Percentiles rank a stretch among this genome's conserved stretches.
Conservation (phyloP, 2,888 invertebrate genomes). For the Lapara coniferarum region DNA sequence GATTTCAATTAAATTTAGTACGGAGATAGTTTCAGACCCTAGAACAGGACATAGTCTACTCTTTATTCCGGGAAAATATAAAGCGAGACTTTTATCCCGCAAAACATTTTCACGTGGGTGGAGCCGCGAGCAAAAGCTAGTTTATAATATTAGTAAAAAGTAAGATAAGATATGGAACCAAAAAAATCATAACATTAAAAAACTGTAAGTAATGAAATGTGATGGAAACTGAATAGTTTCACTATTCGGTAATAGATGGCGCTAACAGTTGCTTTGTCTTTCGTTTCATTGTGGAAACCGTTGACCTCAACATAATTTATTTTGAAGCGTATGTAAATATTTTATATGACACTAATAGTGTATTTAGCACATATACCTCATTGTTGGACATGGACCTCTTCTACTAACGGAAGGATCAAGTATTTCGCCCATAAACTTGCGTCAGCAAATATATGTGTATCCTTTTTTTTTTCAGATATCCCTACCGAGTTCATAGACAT, state of each 20-base stretch:
- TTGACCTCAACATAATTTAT: neutral
- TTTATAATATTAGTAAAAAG: no score
- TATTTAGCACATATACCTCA: neutral
- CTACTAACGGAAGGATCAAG: no score
- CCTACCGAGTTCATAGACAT: neutral
- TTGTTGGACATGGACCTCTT: no score
- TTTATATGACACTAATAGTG: neutral
- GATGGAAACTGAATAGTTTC: conserved; percentile 22
- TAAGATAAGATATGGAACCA: no score
- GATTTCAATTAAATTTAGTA: no score
- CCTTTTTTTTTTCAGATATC: neutral
- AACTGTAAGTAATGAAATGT: neutral
- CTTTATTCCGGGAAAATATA: no score
- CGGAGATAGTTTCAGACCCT: no score
- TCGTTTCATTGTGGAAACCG: neutral
- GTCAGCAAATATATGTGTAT: neutral
- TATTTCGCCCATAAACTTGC: neutral
- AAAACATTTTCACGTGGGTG: no score
- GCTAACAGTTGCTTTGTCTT: neutral
- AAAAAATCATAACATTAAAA: neutral
- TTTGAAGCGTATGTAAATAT: neutral
- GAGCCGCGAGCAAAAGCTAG: no score
- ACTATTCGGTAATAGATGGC: conserved; percentile 51
- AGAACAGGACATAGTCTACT: no score
- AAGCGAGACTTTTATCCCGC: no score